A percentile compares a stretch with the other conserved stretches of the same genome.
Evolutionary conservation across 1,140 invertebrate genomes (phyloP).

Genomic region (Trichonephila clavipes): DNA sequence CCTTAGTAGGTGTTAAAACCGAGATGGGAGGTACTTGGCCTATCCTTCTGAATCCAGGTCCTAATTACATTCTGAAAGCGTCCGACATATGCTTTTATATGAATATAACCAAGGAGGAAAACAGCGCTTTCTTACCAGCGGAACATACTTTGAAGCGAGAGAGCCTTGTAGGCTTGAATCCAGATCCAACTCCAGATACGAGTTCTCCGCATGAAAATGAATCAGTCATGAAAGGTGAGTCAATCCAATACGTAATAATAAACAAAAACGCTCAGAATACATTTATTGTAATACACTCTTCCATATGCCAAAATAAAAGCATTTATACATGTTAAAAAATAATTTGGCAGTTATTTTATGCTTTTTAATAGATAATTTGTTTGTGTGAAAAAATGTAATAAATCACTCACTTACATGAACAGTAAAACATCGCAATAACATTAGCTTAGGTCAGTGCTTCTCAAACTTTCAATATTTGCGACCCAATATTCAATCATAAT

Average conservation of each 20-base stretch:
- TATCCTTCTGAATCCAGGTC: slow-evolving; percentile 98
- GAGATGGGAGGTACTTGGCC: slow-evolving; percentile 92
- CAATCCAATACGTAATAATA: background rate
- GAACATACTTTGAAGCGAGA: slow-evolving; percentile 41
- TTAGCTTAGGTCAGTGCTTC: too few relatives aligned
- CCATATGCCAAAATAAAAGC: too few relatives aligned
- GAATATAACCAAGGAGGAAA: slow-evolving; percentile 98
- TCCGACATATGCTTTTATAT: slow-evolving; percentile 98
- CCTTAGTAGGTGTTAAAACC: slow-evolving; percentile 94
- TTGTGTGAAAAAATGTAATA: too few relatives aligned
- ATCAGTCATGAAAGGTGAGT: slow-evolving; percentile 30
- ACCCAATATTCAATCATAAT: too few relatives aligned
- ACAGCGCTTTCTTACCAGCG: slow-evolving; percentile 83
- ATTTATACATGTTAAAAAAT: too few relatives aligned
- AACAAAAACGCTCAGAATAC: too few relatives aligned
- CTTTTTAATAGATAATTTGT: too few relatives aligned
- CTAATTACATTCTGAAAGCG: slow-evolving; percentile 91
- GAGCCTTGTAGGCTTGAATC: slow-evolving; percentile 35
- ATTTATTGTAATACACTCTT: too few relatives aligned
- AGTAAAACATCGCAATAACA: too few relatives aligned
- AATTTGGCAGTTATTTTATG: too few relatives aligned
- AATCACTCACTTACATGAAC: too few relatives aligned
- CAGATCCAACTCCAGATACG: background rate
- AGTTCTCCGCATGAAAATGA: slow-evolving; percentile 13
- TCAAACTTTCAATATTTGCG: too few relatives aligned